Evolutionary conservation across 2,113 vertebrate species (phyloP), one percentile per base, ranked within the genome.

Genomic region (Arenaria interpres): DNA sequence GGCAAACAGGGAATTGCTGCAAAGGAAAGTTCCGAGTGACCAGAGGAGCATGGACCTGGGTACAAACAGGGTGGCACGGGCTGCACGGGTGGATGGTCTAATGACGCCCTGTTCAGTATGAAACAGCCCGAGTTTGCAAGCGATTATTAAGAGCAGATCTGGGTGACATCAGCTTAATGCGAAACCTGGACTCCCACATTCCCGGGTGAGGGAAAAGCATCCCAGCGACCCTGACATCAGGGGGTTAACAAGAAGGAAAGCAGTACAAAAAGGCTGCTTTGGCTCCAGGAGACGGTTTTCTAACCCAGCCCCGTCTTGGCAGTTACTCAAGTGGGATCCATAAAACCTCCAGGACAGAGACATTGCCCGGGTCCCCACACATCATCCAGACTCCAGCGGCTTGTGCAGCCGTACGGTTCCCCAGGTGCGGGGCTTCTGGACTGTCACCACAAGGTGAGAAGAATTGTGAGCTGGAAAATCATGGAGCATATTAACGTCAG

Each of bases 391-490:
- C 56, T 48, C 83, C 66, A 48, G 85, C 81, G 64, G 85, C 81
- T 88, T 3, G 39, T 59, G 71, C 86, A 81, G 66, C 74, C 9
- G 14, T 51, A 14, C 3, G 5, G 12, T 72, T 82, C 10, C 46
- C 41, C 85, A 14, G 74, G 50, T 59, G 37, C 6, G 71, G 85
- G 91, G 91, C 71, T 92, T 93, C 96, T 74, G 57, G 81, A 90
- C 97, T 97, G 96, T 97, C 97, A 96, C 92, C 93, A 68, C 96
- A 88, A 89, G 48, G 95, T 91, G 89, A 93, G 95, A 93, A 97
- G 97, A 97, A 93, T 39, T 90, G 96, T 82, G 96, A 95, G 97
- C 81, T 90, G 62, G 92, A 85, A 97, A 97, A 97, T 90, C 71
- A 22, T 18, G 91, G 79, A 91, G 94, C 64, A 1, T 94, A 97